Evolutionary conservation across 2,797 vertebrate genomes (phyloP).

Genomic region (Pseudomugil tenellus): DNA sequence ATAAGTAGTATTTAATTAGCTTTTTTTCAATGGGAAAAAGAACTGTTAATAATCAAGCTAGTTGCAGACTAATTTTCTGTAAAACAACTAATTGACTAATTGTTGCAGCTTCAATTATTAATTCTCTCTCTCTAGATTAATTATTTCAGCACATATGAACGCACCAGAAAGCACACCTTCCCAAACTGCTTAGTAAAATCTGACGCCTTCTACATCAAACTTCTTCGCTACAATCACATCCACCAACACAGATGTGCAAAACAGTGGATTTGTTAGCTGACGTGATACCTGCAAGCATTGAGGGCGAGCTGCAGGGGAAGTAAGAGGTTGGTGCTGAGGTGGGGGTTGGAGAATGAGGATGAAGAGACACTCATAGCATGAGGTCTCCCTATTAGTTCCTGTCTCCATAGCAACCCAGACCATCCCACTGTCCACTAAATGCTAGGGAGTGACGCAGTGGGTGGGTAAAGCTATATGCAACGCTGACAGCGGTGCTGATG

Average conservation of each 20-base stretch:
- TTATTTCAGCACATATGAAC: constrained; percentile 22
- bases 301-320: constrained; percentile 15
- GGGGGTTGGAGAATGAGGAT: constrained; percentile 22
- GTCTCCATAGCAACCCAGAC: constrained; percentile 71
- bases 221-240: background rate
- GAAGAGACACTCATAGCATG: constrained; percentile 46
- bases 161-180: constrained; percentile 15
- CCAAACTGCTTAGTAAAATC: constrained; percentile 20
- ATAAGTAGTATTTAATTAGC: background rate
- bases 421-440: constrained; percentile 64
- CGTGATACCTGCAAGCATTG: constrained; percentile 8
- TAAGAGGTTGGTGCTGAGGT: constrained; percentile 8
- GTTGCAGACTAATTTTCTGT: constrained; percentile 19
- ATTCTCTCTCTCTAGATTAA: constrained; percentile 16
- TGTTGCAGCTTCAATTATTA: constrained; percentile 23
- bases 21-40: background rate
- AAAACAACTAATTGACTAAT: constrained; percentile 25
- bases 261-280: constrained; percentile 20
- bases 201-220: constrained; percentile 11
- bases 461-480: constrained; percentile 57
- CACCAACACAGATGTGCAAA: constrained; percentile 20
- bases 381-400: constrained; percentile 65
- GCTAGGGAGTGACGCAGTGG: constrained; percentile 47
- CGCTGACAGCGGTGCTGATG: constrained; percentile 45
- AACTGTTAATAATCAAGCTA: constrained; percentile 7